These are phyloP conservation scores for Bucco capensis DNA, from an alignment of 2,113 vertebrate genomes.

Conservation along the genomic window DNA sequence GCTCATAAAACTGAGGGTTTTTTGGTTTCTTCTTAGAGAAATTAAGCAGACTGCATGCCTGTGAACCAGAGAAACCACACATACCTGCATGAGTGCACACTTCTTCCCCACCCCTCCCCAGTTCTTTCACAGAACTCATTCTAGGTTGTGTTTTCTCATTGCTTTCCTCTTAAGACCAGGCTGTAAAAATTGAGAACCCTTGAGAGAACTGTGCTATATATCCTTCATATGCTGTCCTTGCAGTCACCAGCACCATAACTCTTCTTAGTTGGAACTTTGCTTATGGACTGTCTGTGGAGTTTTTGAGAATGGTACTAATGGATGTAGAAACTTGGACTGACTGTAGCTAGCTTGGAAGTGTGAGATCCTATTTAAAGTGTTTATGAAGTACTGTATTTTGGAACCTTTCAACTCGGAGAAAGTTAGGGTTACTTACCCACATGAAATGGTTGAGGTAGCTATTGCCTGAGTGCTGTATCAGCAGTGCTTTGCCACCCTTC, in stretches of 20 bases:
- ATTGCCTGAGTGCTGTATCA: not conserved
- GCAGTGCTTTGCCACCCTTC: not conserved
- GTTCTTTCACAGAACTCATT: not conserved
- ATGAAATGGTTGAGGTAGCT: not conserved
- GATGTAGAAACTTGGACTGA: fast-evolving
- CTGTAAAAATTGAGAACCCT: not conserved
- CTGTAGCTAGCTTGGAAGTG: not conserved
- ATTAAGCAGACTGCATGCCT: not conserved
- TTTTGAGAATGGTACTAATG: not conserved
- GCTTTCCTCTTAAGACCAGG: not conserved
- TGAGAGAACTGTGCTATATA: not conserved
- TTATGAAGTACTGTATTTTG: not conserved
- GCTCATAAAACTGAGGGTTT: not conserved
- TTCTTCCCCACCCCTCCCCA: not conserved
- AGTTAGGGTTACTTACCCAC: not conserved
- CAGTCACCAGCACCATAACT: fast-evolving
- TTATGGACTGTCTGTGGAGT: fast-evolving
- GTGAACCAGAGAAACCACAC: not conserved
- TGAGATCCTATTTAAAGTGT: not conserved
- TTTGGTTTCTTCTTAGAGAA: not conserved
- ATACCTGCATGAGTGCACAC: fast-evolving
- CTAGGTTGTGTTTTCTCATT: not conserved
- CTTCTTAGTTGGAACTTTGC: not conserved
- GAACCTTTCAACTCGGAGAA: not conserved
- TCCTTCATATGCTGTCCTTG: not conserved